Conservation (phyloP, 2,888 invertebrate species). For the Zhuqinia jingwanae region DNA sequence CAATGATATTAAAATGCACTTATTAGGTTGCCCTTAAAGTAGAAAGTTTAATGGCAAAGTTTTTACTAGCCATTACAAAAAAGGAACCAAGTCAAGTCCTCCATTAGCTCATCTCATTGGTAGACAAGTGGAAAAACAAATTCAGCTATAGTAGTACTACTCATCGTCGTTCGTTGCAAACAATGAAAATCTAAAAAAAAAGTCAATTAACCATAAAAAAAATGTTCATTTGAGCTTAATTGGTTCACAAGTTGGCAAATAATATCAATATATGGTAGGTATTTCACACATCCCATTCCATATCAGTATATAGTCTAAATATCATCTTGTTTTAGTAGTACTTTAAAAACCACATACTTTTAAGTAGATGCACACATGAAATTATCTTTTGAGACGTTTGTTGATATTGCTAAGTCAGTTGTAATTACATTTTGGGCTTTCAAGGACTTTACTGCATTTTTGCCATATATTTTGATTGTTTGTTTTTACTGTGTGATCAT, state of each 20-base stretch:
- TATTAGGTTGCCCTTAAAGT: slow-evolving; percentile 10
- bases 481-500: no score
- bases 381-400: no score
- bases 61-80: not conserved
- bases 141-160: not conserved
- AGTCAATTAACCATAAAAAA: slow-evolving; percentile 39
- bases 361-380: no score
- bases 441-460: no score
- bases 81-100: not conserved
- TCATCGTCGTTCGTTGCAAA: not conserved
- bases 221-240: not conserved
- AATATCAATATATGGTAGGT: not conserved
- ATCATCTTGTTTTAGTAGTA: no score
- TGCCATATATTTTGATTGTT: no score
- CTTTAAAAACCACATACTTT: no score
- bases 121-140: not conserved
- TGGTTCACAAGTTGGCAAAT: slow-evolving; percentile 20
- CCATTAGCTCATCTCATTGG: no score
- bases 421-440: no score
- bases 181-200: not conserved
- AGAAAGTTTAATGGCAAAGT: not conserved
- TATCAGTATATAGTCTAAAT: no score
- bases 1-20: slow-evolving; percentile 7
- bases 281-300: no score
- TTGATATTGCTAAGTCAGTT: no score